Evolutionary conservation across 2,113 vertebrate genomes (phyloP).

Genomic region (Neogobius melanostomus): DNA sequence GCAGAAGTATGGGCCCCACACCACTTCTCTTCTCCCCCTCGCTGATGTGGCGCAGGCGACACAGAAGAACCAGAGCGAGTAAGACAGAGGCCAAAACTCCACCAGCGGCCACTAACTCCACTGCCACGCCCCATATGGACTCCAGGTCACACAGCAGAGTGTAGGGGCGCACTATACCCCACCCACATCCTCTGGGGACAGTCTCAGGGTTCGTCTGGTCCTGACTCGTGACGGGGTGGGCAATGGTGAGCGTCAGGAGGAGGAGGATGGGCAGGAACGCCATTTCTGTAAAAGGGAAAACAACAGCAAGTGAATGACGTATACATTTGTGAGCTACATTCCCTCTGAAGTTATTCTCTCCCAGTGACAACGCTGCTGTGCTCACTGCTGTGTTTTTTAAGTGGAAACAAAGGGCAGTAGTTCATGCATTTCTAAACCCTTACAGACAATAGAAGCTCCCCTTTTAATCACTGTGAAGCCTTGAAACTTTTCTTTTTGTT

Average conservation of each 20-base stretch:
- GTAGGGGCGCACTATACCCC: conserved; percentile 87
- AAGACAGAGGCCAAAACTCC: conserved; percentile 85
- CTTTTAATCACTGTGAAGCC: conserved; percentile 10
- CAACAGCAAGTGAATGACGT: conserved; percentile 36
- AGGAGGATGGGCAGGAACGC: conserved; percentile 61
- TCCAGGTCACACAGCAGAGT: conserved; percentile 93
- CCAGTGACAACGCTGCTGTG: conserved; percentile 41
- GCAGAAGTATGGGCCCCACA: conserved; percentile 87
- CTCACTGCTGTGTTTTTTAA: conserved; percentile 48
- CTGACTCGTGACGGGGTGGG: conserved; percentile 67
- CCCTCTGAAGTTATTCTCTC: conserved; percentile 29
- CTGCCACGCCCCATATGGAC: conserved; percentile 91
- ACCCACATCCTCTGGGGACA: conserved; percentile 85
- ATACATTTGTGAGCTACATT: conserved; percentile 34
- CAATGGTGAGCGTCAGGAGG: conserved; percentile 81
- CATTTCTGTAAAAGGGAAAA: conserved; percentile 60
- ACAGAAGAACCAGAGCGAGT: conserved; percentile 85
- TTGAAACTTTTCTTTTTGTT: conserved; percentile 9
- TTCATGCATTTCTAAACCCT: conserved; percentile 34
- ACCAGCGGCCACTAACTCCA: conserved; percentile 86
- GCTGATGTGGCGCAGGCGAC: conserved; percentile 87
- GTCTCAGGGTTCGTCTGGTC: conserved; percentile 72
- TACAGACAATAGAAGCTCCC: conserved; percentile 12
- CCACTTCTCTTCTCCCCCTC: conserved; percentile 90
- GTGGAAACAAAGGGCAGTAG: conserved; percentile 49